Conservation (phyloP, 1,140 invertebrate species). For the Rhopalosiphum maidis region DNA sequence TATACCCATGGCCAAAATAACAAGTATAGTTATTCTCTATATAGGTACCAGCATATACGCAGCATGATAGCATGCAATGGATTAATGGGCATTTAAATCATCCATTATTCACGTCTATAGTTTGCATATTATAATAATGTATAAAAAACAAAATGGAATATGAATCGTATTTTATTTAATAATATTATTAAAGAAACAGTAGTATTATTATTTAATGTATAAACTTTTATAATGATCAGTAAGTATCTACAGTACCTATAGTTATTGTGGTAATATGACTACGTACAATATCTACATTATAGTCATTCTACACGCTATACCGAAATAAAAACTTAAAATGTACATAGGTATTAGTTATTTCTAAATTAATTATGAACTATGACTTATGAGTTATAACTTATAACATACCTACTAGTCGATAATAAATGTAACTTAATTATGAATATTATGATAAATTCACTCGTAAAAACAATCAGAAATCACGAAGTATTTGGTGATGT, state of each 20-base stretch:
- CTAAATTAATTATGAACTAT: no score
- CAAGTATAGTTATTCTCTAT: not conserved
- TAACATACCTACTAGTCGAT: not conserved
- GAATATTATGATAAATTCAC: not conserved
- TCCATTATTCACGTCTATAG: not conserved
- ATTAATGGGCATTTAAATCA: not conserved
- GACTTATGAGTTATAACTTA: no score
- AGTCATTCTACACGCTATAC: not conserved
- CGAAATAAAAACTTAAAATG: not conserved
- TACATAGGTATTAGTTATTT: no score
- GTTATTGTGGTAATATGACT: no score
- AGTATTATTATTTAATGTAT: not conserved
- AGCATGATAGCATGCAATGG: not conserved
- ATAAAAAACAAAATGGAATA: not conserved
- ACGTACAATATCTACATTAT: no score
- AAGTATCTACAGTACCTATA: not conserved
- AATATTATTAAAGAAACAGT: not conserved
- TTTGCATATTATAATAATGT: not conserved
- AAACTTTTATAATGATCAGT: not conserved
- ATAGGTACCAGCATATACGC: no score
- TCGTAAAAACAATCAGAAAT: not conserved
- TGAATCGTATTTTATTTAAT: not conserved
- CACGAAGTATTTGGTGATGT: not conserved
- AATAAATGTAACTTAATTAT: not conserved
- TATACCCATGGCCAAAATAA: not conserved